A percentile compares a stretch with the other conserved stretches of the same genome.
Evolutionary conservation across 1,140 invertebrate species (phyloP).

Genomic region (Ceratosolen fusciceps): DNA sequence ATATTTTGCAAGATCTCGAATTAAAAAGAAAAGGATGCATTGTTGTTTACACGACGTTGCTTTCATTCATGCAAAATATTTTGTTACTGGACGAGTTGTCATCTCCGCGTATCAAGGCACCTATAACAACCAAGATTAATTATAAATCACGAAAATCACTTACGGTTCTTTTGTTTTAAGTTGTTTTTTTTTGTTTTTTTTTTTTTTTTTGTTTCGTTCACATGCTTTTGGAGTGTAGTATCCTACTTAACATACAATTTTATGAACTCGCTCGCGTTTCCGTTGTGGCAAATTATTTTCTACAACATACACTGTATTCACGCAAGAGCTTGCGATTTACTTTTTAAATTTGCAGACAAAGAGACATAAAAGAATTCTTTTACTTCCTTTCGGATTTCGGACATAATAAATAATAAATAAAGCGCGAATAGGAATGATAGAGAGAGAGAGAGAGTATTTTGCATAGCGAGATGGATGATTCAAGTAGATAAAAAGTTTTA

Average conservation of each 20-base stretch:
- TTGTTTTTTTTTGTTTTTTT: too few relatives aligned
- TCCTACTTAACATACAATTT: constrained; percentile 28
- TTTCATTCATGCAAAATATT: constrained; percentile 54
- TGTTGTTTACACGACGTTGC: not conserved
- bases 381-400: not conserved
- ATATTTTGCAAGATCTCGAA: constrained; percentile 51
- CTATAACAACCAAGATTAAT: constrained; percentile 66
- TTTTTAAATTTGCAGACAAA: constrained; percentile 4
- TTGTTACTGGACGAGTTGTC: constrained; percentile 55
- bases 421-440: not conserved
- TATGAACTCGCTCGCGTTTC: constrained; percentile 18
- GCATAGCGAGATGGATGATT: too few relatives aligned
- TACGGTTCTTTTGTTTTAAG: constrained; percentile 46
- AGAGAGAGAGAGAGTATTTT: constrained; percentile 6
- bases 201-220: too few relatives aligned
- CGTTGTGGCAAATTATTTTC: constrained; percentile 13
- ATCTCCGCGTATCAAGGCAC: constrained; percentile 57
- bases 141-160: constrained; percentile 62
- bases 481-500: too few relatives aligned
- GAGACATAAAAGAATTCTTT: constrained; percentile 18
- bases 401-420: not conserved
- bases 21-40: not conserved
- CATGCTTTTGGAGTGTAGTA: constrained; percentile 44
- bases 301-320: constrained; percentile 34
- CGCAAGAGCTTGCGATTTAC: not conserved